A percentile compares a stretch with the other conserved stretches of the same genome.
These are phyloP conservation scores for Coreoperca whiteheadi DNA, from an alignment of 2,113 vertebrate genomes.

Conservation along the genomic window DNA sequence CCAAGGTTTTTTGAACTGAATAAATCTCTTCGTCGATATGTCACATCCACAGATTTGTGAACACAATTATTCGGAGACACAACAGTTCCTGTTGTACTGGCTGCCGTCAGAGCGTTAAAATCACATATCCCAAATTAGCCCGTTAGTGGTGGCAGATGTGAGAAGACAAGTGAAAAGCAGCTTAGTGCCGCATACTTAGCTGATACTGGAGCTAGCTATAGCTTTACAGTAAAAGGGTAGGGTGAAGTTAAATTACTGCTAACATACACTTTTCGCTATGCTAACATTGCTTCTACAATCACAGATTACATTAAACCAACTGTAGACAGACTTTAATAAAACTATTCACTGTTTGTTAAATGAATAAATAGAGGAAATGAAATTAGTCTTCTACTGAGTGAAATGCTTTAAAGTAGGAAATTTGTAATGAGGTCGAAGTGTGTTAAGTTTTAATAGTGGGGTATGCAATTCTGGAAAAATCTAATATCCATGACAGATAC, in stretches of 20 bases:
- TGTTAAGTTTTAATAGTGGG: too few species aligned
- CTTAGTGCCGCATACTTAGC: constrained; percentile 41
- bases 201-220: constrained; percentile 11
- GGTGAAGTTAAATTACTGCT: not conserved
- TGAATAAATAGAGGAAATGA: not conserved
- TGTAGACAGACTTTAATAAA: not conserved
- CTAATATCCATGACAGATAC: too few species aligned
- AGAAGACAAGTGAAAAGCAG: constrained; percentile 40
- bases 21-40: constrained; percentile 65
- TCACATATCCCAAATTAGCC: constrained; percentile 56
- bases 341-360: not conserved
- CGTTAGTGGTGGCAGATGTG: constrained; percentile 50
- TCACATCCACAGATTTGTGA: constrained; percentile 41
- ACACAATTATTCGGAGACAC: constrained; percentile 20
- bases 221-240: not conserved
- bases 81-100: constrained; percentile 32
- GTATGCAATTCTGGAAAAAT: too few species aligned
- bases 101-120: not conserved
- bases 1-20: constrained; percentile 49
- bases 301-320: not conserved
- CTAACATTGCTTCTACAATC: not conserved
- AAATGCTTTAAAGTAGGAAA: not conserved
- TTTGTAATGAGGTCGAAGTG: too few species aligned
- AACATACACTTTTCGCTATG: not conserved
- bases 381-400: not conserved